Base-by-base conservation (phyloP, 2,113 vertebrate genomes). In the Conger conger region DNA sequence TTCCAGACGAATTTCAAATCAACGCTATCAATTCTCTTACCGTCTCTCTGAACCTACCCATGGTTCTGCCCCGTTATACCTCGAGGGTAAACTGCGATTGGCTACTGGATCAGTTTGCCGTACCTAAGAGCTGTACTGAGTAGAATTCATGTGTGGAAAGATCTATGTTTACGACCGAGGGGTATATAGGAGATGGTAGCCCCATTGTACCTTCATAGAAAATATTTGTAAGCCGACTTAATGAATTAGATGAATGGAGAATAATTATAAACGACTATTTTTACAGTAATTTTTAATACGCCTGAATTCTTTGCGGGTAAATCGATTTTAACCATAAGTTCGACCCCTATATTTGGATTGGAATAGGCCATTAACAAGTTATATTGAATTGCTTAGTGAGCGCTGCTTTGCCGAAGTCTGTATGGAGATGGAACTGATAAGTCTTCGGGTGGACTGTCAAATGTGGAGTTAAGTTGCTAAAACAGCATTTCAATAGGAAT, bases 321-420 rank as follows among this genome's bases (percentile, higher is more conserved):
- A 73, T 8, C 33, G 23, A 73, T 33, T 33, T 73, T 73, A n/a
- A 11, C 3, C 27, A 76, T 4, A 40, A 0, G n/a, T 30, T 8
- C 27, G 18, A 11, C 63, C 82, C 63, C 82, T 63, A 40, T 50
- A 13, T 40, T 8, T 9, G 16, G 7, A 68, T 76, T 83, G 82
- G 82, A 83, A n/a, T 27, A 15, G 38, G 50, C 82, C 82, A 83
- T 83, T 83, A 38, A 50, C 38, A 35, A 33, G 80, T 50, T 57
- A 20, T 81, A 78, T 78, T 35, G 76, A 78, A 78, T 81, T 54
- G 80, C 16, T 60, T 27, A 36, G 60, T 20, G 57, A 63, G 57
- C 1, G 33, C 3, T 13, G 37, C n/a, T 35, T 1, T 35, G 53
- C 37, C 8, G 35, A 82, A 36, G 57, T 82, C 53, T 16, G 60